phyloP scores from a whole-genome alignment of 2,797 vertebrate species.

The Dryobates pubescens region DNA sequence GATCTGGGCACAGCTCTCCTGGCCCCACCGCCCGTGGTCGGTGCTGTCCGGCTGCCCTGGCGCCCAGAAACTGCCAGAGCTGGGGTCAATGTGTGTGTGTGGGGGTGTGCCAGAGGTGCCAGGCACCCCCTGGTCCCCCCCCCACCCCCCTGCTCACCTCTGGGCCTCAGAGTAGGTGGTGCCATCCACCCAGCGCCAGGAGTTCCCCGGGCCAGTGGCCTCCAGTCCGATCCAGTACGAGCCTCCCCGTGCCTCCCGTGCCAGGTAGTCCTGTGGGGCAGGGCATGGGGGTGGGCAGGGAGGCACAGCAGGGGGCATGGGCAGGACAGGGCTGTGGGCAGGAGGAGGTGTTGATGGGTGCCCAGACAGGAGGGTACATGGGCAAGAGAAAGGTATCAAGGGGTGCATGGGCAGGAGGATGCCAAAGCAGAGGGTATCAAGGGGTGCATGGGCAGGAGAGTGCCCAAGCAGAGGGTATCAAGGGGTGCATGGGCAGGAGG shows the following conservation, averaged over 20 bases:
- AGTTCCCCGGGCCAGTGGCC: accelerated
- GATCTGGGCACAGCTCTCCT: not conserved
- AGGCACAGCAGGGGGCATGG: too few relatives aligned
- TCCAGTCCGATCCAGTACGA: not conserved
- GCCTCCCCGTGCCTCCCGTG: not conserved
- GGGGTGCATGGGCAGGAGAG: not conserved
- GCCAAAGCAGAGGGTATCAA: not conserved
- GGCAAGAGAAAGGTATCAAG: not conserved
- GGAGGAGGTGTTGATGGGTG: too few relatives aligned
- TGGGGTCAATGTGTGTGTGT: not conserved
- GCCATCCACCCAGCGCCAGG: not conserved
- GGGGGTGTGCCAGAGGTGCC: accelerated
- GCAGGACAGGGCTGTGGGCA: not conserved
- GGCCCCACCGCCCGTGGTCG: not conserved
- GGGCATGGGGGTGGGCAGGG: too few relatives aligned
- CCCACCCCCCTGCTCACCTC: not conserved
- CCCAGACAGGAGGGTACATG: accelerated
- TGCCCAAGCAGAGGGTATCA: too few relatives aligned
- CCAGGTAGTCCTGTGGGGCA: not conserved
- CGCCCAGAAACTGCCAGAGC: not conserved
- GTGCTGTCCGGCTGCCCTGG: not conserved
- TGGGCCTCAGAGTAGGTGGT: not conserved
- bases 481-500: not conserved
- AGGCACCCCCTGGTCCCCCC: accelerated
- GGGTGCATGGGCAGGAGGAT: not conserved